Evolutionary conservation across 1,140 invertebrate genomes (phyloP).

Genomic region (Drosophila ambigua): DNA sequence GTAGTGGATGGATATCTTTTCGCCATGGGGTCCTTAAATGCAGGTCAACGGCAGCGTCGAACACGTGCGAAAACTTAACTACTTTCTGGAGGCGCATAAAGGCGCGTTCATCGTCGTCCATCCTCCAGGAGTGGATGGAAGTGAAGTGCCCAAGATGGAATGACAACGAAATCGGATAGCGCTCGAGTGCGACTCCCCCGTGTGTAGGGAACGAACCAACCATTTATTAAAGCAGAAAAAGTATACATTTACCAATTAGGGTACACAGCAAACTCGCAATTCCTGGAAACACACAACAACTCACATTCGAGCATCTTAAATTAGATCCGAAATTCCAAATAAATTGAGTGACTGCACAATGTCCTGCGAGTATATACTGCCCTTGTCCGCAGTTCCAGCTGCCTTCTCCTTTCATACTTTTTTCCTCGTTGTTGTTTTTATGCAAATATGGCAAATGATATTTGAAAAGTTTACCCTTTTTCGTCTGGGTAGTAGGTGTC

Average conservation of each 20-base stretch:
- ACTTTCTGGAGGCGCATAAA: constrained; percentile 33
- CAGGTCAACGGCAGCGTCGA: constrained; percentile 48
- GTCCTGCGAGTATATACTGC: not conserved
- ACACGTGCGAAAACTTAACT: constrained; percentile 52
- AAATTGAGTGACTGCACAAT: constrained; percentile 1
- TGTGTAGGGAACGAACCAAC: not conserved
- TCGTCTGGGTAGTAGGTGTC: constrained; percentile 28
- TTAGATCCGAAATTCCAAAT: constrained; percentile 17
- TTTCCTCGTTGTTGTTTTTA: constrained; percentile 10
- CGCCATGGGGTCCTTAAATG: constrained; percentile 31
- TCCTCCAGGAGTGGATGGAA: not conserved
- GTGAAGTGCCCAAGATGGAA: constrained; percentile 1
- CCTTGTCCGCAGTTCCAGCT: not conserved
- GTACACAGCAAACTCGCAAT: not conserved
- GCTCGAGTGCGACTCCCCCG: not conserved
- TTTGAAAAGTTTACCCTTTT: constrained; percentile 53
- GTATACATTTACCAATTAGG: constrained; percentile 68
- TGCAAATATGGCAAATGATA: constrained; percentile 56
- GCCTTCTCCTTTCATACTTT: not conserved
- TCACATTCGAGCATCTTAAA: constrained; percentile 15
- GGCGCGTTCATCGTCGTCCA: not conserved
- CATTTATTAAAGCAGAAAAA: constrained; percentile 19
- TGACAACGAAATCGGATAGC: constrained; percentile 29
- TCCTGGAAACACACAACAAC: constrained; percentile 14
- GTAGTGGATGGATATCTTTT: not conserved